These are phyloP conservation scores for Pogonomyrmex barbatus DNA, from an alignment of 1,140 invertebrate species.

Conservation along the genomic window DNA sequence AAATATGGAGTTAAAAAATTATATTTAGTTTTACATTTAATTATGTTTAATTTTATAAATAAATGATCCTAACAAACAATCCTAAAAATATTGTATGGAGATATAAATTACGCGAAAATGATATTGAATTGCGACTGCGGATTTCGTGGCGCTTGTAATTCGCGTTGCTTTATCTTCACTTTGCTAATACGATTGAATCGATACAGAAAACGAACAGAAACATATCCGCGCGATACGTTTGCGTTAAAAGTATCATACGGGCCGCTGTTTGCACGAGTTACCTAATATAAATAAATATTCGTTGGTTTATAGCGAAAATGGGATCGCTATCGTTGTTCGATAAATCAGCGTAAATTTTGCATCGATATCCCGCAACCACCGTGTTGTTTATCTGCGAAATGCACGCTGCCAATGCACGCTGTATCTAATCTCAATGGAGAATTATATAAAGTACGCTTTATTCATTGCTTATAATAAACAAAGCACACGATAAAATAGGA, in stretches of 20 bases:
- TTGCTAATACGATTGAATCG: constrained; percentile 17
- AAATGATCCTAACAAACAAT: constrained; percentile 9
- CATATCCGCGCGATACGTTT: constrained; percentile 12
- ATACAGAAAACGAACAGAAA: constrained; percentile 11
- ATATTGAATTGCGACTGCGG: not conserved
- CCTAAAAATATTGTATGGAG: not conserved
- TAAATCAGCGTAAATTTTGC: constrained; percentile 29
- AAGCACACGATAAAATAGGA: not conserved
- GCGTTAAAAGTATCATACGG: not conserved
- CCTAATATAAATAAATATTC: constrained; percentile 50
- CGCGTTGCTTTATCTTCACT: constrained; percentile 25
- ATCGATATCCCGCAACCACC: not conserved
- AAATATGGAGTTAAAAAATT: not conserved
- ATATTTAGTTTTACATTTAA: not conserved
- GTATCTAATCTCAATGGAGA: not conserved
- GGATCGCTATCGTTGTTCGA: not conserved
- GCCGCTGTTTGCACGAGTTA: not conserved
- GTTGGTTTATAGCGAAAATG: constrained; percentile 3
- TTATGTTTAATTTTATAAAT: not conserved
- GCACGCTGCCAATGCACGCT: not conserved
- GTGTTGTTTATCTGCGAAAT: constrained; percentile 49
- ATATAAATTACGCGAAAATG: constrained; percentile 27
- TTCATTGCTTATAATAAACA: not conserved
- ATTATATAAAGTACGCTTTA: not conserved
- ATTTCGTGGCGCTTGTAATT: constrained; percentile 16